These are phyloP conservation scores for Podarcis siculus DNA, from an alignment of 2,797 vertebrate genomes.

Conservation along the genomic window DNA sequence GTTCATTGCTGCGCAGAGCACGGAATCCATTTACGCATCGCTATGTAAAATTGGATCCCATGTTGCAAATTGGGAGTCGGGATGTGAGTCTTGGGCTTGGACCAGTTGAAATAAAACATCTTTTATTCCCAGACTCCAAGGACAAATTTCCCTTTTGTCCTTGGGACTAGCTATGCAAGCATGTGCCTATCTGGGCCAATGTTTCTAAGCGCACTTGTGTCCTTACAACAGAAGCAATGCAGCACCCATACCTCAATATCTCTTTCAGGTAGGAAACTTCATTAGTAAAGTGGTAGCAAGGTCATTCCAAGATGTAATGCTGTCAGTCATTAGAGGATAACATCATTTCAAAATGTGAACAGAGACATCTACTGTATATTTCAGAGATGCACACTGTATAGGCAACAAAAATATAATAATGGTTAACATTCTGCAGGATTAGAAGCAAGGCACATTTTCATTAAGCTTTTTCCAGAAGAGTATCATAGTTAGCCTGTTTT, in stretches of 20 bases:
- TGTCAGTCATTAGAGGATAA: constrained; percentile 54
- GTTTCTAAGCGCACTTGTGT: constrained; percentile 50
- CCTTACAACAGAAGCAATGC: constrained; percentile 47
- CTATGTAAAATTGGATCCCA: too few species aligned
- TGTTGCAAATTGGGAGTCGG: too few species aligned
- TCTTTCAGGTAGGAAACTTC: constrained; percentile 50
- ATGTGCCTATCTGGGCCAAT: constrained; percentile 25
- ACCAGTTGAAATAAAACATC: too few species aligned
- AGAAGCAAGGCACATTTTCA: neutral
- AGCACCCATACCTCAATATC: constrained; percentile 50
- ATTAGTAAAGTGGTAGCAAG: constrained; percentile 57
- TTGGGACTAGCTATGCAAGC: constrained; percentile 19
- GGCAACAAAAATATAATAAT: constrained; percentile 12
- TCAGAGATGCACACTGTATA: neutral
- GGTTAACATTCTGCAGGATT: constrained; percentile 19
- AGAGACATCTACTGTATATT: constrained; percentile 19
- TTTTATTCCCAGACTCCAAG: neutral
- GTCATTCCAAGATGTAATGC: constrained; percentile 57
- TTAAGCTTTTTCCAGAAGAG: neutral
- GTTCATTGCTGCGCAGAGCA: too few species aligned
- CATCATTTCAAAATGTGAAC: constrained; percentile 32
- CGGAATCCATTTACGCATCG: too few species aligned
- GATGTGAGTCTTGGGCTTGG: too few species aligned
- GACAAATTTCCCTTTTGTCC: constrained; percentile 43
- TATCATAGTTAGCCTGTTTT: neutral